A percentile compares a stretch with the other conserved stretches of the same genome.
phyloP scores from a whole-genome alignment of 2,113 vertebrate genomes.

The Varanus salvator region DNA sequence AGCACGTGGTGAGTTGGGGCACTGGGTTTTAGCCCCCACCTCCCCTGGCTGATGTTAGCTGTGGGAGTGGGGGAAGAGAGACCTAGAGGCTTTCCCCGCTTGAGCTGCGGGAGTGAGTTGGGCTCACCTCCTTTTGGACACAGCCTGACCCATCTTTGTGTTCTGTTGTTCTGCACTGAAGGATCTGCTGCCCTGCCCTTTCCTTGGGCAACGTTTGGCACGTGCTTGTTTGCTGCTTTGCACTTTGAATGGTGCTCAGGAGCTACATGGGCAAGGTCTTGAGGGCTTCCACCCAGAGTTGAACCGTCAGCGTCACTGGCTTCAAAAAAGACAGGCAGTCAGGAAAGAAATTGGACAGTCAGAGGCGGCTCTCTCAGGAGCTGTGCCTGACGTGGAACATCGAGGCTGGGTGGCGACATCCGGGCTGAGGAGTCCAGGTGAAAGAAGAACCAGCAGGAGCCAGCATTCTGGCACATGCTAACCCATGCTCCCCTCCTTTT shows the following conservation, averaged over 20 bases:
- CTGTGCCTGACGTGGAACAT: too few relatives aligned
- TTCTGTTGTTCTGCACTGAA: too few relatives aligned
- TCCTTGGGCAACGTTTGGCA: background rate
- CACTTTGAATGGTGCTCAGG: background rate
- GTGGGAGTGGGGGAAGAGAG: too few relatives aligned
- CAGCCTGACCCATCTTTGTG: background rate
- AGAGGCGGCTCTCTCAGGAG: too few relatives aligned
- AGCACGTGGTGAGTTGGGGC: background rate
- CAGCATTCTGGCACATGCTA: background rate
- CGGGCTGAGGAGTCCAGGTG: background rate
- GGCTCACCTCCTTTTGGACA: too few relatives aligned
- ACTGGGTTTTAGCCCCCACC: background rate
- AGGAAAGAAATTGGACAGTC: background rate
- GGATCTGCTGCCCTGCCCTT: too few relatives aligned
- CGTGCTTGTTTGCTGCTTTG: background rate
- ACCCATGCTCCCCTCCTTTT: constrained; percentile 20
- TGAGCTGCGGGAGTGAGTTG: background rate
- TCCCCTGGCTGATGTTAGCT: background rate
- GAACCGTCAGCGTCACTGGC: too few relatives aligned
- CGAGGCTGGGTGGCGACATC: background rate
- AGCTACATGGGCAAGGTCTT: too few relatives aligned
- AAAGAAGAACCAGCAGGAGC: background rate
- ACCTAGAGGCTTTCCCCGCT: background rate
- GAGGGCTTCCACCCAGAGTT: too few relatives aligned
- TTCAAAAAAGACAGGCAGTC: background rate